phyloP scores from a whole-genome alignment of 1,140 invertebrate genomes.

The Aphaenogaster floridana region DNA sequence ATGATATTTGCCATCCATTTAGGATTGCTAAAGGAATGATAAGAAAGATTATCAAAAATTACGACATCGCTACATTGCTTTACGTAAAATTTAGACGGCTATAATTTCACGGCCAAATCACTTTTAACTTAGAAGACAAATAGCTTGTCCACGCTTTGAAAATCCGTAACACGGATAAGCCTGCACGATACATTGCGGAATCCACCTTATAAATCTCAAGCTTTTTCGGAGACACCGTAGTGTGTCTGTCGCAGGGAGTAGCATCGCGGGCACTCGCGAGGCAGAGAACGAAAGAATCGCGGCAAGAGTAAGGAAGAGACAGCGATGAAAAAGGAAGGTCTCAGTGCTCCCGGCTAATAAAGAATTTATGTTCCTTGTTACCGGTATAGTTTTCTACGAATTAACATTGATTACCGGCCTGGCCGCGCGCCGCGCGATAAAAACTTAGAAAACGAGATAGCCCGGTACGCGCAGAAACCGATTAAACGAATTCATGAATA shows the following conservation, averaged over 20 bases:
- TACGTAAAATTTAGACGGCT: background rate
- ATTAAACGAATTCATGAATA: slow-evolving; percentile 87
- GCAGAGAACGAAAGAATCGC: background rate
- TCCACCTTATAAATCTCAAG: slow-evolving; percentile 37
- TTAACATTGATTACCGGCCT: slow-evolving; percentile 84
- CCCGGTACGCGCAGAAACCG: slow-evolving; percentile 82
- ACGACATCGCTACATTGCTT: background rate
- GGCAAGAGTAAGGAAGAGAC: slow-evolving; percentile 21
- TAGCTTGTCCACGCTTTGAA: background rate
- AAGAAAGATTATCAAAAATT: background rate
- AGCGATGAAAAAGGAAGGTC: slow-evolving; percentile 52
- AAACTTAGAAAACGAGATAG: slow-evolving; percentile 84
- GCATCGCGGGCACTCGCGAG: background rate
- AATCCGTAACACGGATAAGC: slow-evolving; percentile 6
- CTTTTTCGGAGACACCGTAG: background rate
- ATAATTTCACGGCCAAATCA: background rate
- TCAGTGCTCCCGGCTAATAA: slow-evolving; percentile 82
- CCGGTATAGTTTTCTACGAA: slow-evolving; percentile 85
- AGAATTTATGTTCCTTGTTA: slow-evolving; percentile 86
- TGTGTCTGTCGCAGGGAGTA: background rate
- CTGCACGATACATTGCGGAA: background rate
- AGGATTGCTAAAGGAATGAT: background rate
- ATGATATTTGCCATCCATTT: slow-evolving; percentile 23
- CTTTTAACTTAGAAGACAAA: background rate
- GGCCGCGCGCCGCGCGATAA: slow-evolving; percentile 75